Percentiles rank a stretch among this genome's conserved stretches.
Evolutionary conservation across 2,797 vertebrate genomes (phyloP).

Genomic region (Garrulus glandarius): DNA sequence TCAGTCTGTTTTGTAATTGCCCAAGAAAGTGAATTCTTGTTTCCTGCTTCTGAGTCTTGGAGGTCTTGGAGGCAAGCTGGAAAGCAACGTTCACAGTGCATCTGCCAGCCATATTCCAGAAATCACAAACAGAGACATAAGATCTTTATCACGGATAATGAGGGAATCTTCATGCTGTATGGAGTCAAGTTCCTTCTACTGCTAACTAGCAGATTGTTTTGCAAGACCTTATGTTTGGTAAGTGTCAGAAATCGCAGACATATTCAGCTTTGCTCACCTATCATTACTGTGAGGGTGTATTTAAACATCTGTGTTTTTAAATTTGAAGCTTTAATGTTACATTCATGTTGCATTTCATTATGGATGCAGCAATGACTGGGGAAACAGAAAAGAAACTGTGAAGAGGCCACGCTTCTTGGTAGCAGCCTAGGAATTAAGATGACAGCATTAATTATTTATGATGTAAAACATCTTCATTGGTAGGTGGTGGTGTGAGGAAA

Average conservation of each 20-base stretch:
- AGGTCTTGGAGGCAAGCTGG: not conserved
- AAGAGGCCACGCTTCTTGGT: not conserved
- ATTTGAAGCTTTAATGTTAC: not conserved
- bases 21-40: not conserved
- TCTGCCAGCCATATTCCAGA: not conserved
- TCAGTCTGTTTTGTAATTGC: not conserved
- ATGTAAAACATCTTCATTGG: conserved; percentile 19
- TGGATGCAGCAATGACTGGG: not conserved
- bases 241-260: not conserved
- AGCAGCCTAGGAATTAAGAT: conserved; percentile 40
- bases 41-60: not conserved
- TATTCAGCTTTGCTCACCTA: not conserved
- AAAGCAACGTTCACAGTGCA: not conserved
- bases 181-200: not conserved
- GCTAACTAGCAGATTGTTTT: not conserved
- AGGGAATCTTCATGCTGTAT: not conserved
- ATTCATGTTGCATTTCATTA: not conserved
- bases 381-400: conserved; percentile 2
- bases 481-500: conserved; percentile 8
- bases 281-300: not conserved
- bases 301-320: not conserved
- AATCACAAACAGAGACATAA: not conserved
- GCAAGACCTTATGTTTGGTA: not conserved
- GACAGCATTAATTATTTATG: conserved; percentile 42
- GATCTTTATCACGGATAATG: not conserved